Evolutionary conservation across 1,140 invertebrate species (phyloP).

Genomic region (Drosophila persimilis): DNA sequence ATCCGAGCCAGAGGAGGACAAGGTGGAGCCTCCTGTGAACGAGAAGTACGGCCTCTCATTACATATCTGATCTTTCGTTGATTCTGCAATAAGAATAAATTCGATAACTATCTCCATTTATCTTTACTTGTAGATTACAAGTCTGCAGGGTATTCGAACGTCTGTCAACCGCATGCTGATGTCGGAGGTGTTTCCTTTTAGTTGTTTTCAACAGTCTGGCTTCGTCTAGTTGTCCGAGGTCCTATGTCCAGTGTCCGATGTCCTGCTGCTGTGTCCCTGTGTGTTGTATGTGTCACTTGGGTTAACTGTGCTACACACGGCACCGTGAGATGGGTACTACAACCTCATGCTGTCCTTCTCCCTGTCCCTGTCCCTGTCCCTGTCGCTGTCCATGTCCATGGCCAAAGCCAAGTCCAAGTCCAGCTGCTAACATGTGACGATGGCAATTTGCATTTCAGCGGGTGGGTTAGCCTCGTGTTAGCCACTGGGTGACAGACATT

Average conservation of each 20-base stretch:
- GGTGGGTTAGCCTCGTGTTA: slow-evolving; percentile 51
- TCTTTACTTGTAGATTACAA: too few relatives aligned
- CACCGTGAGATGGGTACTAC: too few relatives aligned
- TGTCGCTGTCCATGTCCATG: too few relatives aligned
- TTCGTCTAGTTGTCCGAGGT: background rate
- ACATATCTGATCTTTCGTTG: too few relatives aligned
- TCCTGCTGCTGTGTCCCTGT: slow-evolving; percentile 9
- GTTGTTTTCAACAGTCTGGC: background rate
- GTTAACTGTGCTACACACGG: background rate
- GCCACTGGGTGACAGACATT: slow-evolving; percentile 77
- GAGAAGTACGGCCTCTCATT: too few relatives aligned
- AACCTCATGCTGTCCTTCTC: too few relatives aligned
- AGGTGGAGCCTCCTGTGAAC: too few relatives aligned
- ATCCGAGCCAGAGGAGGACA: too few relatives aligned
- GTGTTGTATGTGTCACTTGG: slow-evolving; percentile 37
- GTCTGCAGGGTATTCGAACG: background rate
- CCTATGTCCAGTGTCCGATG: background rate
- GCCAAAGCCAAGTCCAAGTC: slow-evolving; percentile 4
- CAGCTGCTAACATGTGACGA: slow-evolving; percentile 32
- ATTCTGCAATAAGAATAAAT: too few relatives aligned
- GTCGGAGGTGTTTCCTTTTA: background rate
- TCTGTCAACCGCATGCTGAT: background rate
- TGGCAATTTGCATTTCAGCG: slow-evolving; percentile 74
- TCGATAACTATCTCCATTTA: too few relatives aligned
- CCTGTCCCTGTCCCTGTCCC: too few relatives aligned